Evolutionary conservation across 2,888 invertebrate species (phyloP), one percentile per base, ranked within the genome.

Genomic region (Idaea aversata): DNA sequence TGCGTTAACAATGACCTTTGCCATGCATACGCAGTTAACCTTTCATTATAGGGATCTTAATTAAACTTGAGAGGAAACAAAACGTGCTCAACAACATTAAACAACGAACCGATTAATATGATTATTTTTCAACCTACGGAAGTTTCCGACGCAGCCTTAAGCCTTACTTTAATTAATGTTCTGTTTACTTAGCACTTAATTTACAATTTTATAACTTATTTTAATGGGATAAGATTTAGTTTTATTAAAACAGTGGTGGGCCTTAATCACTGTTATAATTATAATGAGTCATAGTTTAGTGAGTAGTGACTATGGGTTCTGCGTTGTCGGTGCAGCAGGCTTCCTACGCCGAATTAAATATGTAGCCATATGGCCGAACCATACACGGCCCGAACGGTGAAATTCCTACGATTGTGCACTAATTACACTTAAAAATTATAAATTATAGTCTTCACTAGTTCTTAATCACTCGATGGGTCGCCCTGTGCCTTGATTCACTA

Each of bases 91-190:
- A 47, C 47, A 47, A 47, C 47, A 47, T 47, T 47, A 6, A 47
- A 47, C 47, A 47, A 10, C 7, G 47, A 47, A 47, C 47, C 47
- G 47, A 47, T 47, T 47, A 47, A 47, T 47, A 13, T 63, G 61
- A 66, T 66, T 66, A 66, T 59, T 61, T 61, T 66, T 64, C 57
- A 47, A 25, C 35, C 35, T 25, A 61, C 38, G 61, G 61, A 66
- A 66, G 57, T 66, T 63, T 47, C 16, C 59, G 34, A 25, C 13
- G 58, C 59, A 59, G 6, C 63, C 63, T 59, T 60, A 60, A 59
- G 6, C 63, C 63, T 59, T 60, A 60, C 38, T 63, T 67, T 63
- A 70, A 70, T 71, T 68, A 66, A 64, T 65, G 64, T 70, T 67
- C 57, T 67, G 65, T 71, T 68, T 69, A 65, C 67, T 63, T 67